Evolutionary conservation across 1,140 invertebrate species (phyloP).

Genomic region (Leptopilina boulardi): DNA sequence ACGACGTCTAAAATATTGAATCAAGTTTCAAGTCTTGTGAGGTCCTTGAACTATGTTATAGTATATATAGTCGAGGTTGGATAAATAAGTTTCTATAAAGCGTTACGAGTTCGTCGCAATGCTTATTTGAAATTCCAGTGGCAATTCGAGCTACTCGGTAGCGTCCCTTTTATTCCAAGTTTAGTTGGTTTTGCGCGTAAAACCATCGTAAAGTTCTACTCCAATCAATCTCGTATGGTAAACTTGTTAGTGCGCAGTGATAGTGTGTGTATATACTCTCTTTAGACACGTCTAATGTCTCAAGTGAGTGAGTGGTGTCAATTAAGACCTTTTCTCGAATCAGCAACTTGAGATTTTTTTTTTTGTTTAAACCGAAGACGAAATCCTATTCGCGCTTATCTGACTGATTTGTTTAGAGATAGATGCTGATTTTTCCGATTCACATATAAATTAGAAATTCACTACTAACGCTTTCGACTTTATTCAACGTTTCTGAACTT

Average conservation of each 20-base stretch:
- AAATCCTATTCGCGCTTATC: not conserved
- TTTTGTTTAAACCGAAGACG: constrained; percentile 1
- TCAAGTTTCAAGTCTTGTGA: constrained; percentile 1
- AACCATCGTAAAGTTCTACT: constrained; percentile 63
- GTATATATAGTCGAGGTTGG: not conserved
- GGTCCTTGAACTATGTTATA: constrained; percentile 26
- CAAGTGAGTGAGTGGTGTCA: constrained; percentile 25
- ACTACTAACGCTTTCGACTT: not conserved
- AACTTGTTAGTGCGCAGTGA: constrained; percentile 52
- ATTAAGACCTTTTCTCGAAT: constrained; percentile 34
- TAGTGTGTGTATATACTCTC: not conserved
- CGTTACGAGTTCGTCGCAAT: constrained; percentile 47
- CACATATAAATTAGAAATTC: not conserved
- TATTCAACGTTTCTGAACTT: not conserved
- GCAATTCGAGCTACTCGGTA: constrained; percentile 38
- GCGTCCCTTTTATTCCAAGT: constrained; percentile 31
- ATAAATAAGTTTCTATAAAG: constrained; percentile 49
- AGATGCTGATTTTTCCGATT: not conserved
- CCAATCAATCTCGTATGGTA: constrained; percentile 60
- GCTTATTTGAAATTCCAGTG: constrained; percentile 60
- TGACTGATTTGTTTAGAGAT: not conserved
- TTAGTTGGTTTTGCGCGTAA: constrained; percentile 48
- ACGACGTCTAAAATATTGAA: constrained; percentile 20
- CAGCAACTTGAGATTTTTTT: not conserved
- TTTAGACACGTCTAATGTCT: constrained; percentile 30